Evolutionary conservation across 2,888 invertebrate species (phyloP), one percentile per base, ranked within the genome.

Genomic region (Nudaria mundana): DNA sequence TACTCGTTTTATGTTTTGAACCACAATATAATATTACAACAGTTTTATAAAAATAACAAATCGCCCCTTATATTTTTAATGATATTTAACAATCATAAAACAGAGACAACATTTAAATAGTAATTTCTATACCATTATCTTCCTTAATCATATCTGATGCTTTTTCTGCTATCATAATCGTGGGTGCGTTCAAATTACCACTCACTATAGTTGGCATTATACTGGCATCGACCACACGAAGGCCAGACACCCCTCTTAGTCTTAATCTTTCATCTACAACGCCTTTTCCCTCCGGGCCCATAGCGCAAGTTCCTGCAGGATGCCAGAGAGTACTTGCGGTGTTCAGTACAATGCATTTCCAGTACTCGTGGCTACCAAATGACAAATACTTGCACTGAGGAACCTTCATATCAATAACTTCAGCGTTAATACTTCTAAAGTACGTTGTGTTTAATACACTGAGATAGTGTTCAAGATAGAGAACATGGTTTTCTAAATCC

Each of bases 181-280:
- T 76, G 0, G 91, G 90, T 0, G 91, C 91, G 44, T 91, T 90
- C 1, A 90, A 91, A 53, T 91, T 91, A 0, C 91, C 91, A 1
- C 90, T 89, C 0, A 83, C 76, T 1, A 91, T 89, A 18, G 76
- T 76, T 0, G 92, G 92, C 90, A 92, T 92, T 14, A 92, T 79
- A 45, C 91, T 91, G 0, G 91, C 90, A 50, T 92, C 92, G 6
- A 91, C 91, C 1, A 92, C 91, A 30, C 92, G 70, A 7, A 92
- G 67, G 8, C 86, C 76, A 40, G 81, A 77, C 1, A 92, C 74
- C 1, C 91, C 91, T 54, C 90, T 76, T 0, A 91, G 90, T 11
- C 45, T 50, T 8, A 80, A 43, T 20, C 56, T 58, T 10, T 64
- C 64, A 31, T 79, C 75, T 0, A 74, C 63, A 2, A 71, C 71